Percentiles rank a stretch among this genome's conserved stretches.
Conservation (phyloP, 2,888 invertebrate species). For the Himalopsyche tibetana region DNA sequence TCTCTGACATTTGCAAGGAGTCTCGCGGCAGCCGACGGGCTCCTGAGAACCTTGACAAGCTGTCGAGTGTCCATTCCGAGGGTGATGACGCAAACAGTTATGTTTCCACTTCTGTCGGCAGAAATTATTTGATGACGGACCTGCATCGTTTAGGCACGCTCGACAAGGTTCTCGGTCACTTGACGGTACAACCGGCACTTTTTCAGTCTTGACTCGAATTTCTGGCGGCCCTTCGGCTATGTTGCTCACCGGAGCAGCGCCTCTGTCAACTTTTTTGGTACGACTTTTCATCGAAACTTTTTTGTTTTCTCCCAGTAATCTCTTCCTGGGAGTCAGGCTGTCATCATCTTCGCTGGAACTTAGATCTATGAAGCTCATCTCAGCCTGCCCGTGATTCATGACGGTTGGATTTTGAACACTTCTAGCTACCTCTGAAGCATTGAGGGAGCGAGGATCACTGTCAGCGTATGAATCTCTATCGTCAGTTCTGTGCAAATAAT, state of each 20-base stretch:
- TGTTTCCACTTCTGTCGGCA: slow-evolving; percentile 57
- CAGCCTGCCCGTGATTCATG: background rate
- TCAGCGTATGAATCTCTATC: slow-evolving; percentile 46
- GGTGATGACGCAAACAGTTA: background rate
- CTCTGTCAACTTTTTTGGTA: slow-evolving; percentile 48
- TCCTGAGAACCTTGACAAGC: slow-evolving; percentile 50
- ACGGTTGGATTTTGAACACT: background rate
- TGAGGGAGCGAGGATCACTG: background rate
- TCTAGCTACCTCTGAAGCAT: background rate
- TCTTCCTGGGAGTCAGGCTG: slow-evolving; percentile 62
- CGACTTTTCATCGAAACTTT: slow-evolving; percentile 46
- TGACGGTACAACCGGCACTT: slow-evolving; percentile 1
- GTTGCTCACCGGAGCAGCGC: slow-evolving; percentile 4
- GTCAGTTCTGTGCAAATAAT: slow-evolving; percentile 60
- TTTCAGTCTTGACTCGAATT: slow-evolving; percentile 49
- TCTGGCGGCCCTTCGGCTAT: slow-evolving; percentile 32
- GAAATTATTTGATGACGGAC: background rate
- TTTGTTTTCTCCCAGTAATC: slow-evolving; percentile 53
- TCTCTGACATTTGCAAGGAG: slow-evolving; percentile 65
- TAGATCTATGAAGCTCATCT: slow-evolving; percentile 70
- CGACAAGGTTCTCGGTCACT: slow-evolving; percentile 47
- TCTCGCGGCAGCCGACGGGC: slow-evolving; percentile 54
- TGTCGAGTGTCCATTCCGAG: slow-evolving; percentile 6
- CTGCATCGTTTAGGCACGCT: slow-evolving; percentile 1
- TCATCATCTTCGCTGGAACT: slow-evolving; percentile 76